A percentile compares a stretch with the other conserved stretches of the same genome.
Conservation (phyloP, 2,113 vertebrate genomes). For the Donacobius atricapilla region DNA sequence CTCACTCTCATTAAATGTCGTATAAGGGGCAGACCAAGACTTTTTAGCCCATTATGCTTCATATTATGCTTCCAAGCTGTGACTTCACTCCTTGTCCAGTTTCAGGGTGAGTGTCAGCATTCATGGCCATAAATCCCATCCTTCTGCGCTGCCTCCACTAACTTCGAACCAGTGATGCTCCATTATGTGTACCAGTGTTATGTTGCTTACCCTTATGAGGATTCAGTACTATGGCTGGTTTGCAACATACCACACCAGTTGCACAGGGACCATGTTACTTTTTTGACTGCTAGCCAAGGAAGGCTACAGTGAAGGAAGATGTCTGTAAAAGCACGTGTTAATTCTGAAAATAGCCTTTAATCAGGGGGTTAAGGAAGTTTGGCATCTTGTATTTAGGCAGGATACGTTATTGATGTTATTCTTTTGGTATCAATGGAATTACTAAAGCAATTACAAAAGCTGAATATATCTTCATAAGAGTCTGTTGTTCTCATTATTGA, state of each 20-base stretch:
- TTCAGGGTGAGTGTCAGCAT: not conserved
- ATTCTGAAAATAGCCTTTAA: not conserved
- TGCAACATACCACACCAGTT: not conserved
- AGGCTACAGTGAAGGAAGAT: not conserved
- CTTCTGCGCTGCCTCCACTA: not conserved
- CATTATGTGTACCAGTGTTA: rapidly evolving
- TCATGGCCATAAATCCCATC: not conserved
- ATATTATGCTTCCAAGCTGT: not conserved
- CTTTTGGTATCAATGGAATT: not conserved
- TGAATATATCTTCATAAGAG: not conserved
- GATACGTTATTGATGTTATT: not conserved
- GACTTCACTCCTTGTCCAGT: not conserved
- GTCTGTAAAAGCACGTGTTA: not conserved
- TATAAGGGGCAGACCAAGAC: not conserved
- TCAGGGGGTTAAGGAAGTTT: rapidly evolving
- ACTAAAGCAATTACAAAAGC: not conserved
- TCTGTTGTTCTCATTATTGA: not conserved
- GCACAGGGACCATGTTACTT: not conserved
- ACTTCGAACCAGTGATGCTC: not conserved
- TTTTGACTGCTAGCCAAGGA: not conserved
- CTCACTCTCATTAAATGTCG: not conserved
- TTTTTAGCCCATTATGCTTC: not conserved
- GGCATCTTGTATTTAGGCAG: not conserved
- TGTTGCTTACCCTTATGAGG: not conserved
- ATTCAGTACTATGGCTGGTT: not conserved